Percentiles rank a stretch among this genome's conserved stretches.
Evolutionary conservation across 2,797 vertebrate genomes (phyloP).

Genomic region (Notoglanidium macrostoma): DNA sequence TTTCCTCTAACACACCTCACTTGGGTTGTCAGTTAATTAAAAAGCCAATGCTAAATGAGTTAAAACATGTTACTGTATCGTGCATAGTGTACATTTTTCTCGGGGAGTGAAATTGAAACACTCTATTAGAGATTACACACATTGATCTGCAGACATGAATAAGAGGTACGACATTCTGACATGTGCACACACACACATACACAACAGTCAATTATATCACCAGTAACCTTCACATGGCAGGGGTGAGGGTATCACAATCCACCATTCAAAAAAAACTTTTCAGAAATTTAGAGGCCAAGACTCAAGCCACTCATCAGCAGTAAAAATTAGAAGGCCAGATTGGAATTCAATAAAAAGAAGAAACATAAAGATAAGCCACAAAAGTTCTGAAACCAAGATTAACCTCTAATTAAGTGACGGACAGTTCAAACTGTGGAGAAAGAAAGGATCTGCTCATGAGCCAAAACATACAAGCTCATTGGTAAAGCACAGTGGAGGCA

Average conservation of each 20-base stretch:
- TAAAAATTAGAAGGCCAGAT: background rate
- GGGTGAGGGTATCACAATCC: background rate
- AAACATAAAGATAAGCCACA: background rate
- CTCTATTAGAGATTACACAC: background rate
- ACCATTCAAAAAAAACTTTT: background rate
- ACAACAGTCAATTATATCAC: background rate
- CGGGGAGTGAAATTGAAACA: background rate
- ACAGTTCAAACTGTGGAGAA: background rate
- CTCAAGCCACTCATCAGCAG: background rate
- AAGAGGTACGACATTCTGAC: constrained; percentile 59
- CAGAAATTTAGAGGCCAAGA: background rate
- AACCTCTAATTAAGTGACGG: background rate
- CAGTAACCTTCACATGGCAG: background rate
- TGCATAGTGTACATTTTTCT: background rate
- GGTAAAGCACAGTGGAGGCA: background rate
- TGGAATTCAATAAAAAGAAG: background rate
- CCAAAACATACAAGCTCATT: background rate
- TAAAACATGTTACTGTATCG: background rate
- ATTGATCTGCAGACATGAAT: background rate
- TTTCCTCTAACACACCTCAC: background rate
- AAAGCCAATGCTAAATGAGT: background rate
- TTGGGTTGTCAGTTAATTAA: background rate
- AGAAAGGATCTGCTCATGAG: background rate
- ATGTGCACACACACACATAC: background rate
- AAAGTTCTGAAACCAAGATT: background rate